Percentiles rank a stretch among this genome's conserved stretches.
Evolutionary conservation across 1,140 invertebrate species (phyloP).

Genomic region (Psilanteris sp.): DNA sequence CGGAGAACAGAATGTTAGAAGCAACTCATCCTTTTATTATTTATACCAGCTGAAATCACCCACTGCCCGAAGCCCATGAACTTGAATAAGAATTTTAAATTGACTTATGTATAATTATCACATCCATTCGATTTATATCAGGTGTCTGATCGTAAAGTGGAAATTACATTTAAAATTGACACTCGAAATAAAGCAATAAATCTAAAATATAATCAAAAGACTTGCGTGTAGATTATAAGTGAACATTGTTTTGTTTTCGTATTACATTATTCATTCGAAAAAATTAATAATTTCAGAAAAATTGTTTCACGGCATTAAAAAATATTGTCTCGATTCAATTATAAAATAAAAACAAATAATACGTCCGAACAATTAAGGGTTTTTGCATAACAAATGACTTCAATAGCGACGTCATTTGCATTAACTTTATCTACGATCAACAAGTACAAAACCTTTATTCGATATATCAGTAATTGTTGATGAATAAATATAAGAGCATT

Average conservation of each 20-base stretch:
- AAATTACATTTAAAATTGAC: slow-evolving; percentile 64
- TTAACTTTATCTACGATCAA: slow-evolving; percentile 65
- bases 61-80: slow-evolving; percentile 62
- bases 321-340: too few species aligned
- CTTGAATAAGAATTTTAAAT: slow-evolving; percentile 64
- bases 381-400: too few species aligned
- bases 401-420: slow-evolving; percentile 64
- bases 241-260: slow-evolving; percentile 23
- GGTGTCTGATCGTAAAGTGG: slow-evolving; percentile 58
- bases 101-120: slow-evolving; percentile 65
- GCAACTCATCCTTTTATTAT: slow-evolving; percentile 64
- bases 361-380: too few species aligned
- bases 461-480: slow-evolving; percentile 65
- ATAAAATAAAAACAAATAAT: slow-evolving; percentile 5
- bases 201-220: slow-evolving; percentile 27
- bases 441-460: slow-evolving; percentile 57
- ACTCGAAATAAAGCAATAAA: slow-evolving; percentile 56
- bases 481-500: slow-evolving; percentile 66
- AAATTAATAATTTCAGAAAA: too few species aligned
- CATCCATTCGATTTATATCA: slow-evolving; percentile 64
- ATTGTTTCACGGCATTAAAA: too few species aligned
- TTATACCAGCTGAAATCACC: slow-evolving; percentile 64
- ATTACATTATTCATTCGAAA: not conserved
- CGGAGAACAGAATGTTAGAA: slow-evolving; percentile 65
- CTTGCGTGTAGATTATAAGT: slow-evolving; percentile 27